Conservation (phyloP, 2,888 invertebrate genomes). For the Standfussiana lucernea region DNA sequence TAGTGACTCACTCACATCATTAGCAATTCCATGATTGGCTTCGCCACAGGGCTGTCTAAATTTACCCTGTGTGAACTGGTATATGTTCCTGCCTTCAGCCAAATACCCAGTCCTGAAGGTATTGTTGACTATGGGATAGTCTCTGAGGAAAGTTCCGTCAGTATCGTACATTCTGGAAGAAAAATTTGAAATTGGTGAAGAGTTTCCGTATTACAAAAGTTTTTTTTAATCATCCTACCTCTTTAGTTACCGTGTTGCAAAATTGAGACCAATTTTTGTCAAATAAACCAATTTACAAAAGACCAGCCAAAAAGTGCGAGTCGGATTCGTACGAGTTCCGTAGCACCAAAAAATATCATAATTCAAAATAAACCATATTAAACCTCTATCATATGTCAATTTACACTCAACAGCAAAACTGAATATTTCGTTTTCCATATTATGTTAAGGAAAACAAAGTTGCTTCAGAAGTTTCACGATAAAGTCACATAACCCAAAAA, state of each 20-base stretch:
- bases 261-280: no score
- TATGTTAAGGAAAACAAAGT: no score
- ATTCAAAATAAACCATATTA: no score
- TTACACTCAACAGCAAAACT: no score
- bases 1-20: constrained; percentile 15
- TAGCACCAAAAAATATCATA: no score
- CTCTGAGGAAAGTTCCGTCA: constrained; percentile 13
- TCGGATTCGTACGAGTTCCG: no score
- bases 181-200: not conserved
- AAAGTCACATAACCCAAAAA: no score
- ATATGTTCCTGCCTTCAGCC: constrained; percentile 21
- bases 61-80: constrained; percentile 17
- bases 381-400: no score
- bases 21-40: constrained; percentile 12
- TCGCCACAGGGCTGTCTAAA: constrained; percentile 10
- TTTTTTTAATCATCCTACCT: not conserved
- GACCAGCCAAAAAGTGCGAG: not conserved
- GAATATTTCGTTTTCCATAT: no score
- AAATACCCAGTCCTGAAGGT: constrained; percentile 19
- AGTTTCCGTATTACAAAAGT: not conserved
- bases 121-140: constrained; percentile 16
- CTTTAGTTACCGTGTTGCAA: no score
- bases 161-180: constrained; percentile 24
- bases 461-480: no score
- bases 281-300: not conserved